phyloP scores from a whole-genome alignment of 2,797 vertebrate species.

The Rhincodon typus region DNA sequence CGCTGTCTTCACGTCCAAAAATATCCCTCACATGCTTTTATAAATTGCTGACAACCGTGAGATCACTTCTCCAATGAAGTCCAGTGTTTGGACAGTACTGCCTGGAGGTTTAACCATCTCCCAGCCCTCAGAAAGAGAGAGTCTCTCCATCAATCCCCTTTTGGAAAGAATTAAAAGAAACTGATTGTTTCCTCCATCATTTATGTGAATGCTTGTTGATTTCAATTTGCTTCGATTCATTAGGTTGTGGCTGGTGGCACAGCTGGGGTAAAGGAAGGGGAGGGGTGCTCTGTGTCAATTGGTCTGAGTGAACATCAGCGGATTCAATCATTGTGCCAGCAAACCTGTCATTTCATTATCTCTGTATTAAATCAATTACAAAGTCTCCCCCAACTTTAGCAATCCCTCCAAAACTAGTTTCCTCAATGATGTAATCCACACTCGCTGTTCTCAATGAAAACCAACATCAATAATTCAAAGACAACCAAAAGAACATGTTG shows the following conservation, averaged over 20 bases:
- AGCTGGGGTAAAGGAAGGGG: neutral
- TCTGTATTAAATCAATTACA: neutral
- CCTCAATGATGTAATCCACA: neutral
- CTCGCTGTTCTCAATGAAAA: neutral
- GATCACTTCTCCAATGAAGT: conserved; percentile 10
- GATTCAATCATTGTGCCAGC: neutral
- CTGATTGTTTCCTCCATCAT: neutral
- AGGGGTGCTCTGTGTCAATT: neutral
- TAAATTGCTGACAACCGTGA: neutral
- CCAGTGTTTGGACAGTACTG: too few species aligned
- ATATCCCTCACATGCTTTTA: conserved; percentile 1
- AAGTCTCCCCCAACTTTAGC: neutral
- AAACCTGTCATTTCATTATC: neutral
- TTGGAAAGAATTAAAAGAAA: neutral
- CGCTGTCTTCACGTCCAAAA: neutral
- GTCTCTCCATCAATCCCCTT: neutral
- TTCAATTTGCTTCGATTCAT: neutral
- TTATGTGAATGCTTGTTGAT: neutral
- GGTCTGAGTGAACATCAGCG: neutral
- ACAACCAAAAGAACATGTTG: neutral
- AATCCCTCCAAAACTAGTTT: neutral
- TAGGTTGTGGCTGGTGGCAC: neutral
- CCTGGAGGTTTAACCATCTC: neutral
- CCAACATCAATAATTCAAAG: neutral
- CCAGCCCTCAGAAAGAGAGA: neutral